Base-by-base conservation (phyloP, 2,888 invertebrate species). In the Caenorhabditis auriculariae region DNA sequence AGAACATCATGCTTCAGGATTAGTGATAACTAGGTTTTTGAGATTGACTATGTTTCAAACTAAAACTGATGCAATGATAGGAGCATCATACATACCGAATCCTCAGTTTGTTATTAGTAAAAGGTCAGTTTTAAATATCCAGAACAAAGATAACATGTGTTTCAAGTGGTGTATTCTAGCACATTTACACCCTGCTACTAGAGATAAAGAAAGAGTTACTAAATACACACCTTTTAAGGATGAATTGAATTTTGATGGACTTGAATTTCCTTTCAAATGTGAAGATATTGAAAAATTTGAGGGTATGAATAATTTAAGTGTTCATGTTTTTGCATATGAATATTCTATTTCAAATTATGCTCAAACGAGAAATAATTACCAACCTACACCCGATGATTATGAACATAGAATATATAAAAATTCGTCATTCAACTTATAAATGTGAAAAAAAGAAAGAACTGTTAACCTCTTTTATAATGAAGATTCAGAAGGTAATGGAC, bases 241-340 rank as follows among this genome's bases (percentile, higher is more conserved):
- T 49, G 61, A 59, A 17, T 69, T 21, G 69, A 21, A 59, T 69
- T 12, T 69, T 69, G 61, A 43, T 41, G 28, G 54, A 42, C 21
- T 23, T 65, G 21, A 38, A 42, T 19, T 69, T 69, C 44, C 63
- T 67, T n/a, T n/a, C 63, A n/a, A n/a, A n/a, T n/a, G n/a, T n/a
- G n/a, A n/a, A n/a, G n/a, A n/a, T n/a, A n/a, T n/a, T n/a, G n/a
- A 27, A 59, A 51, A n/a, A 52, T 35, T 55, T 17, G 47, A 42
- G 49, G 59, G 63, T 53, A 62, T 69, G 32, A 39, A 54, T 26
- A 69, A 69, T 32, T 61, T 69, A 60, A 66, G 68, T 39, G 51
- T 42, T 26, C 65, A 65, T 47, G 47, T 66, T 47, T 45, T 66
- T n/a, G 52, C n/a, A n/a, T n/a, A n/a, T 57, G 21, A 27, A 66